These are phyloP conservation scores for Alligator mississippiensis DNA, from an alignment of 2,113 vertebrate genomes.

Conservation along the genomic window DNA sequence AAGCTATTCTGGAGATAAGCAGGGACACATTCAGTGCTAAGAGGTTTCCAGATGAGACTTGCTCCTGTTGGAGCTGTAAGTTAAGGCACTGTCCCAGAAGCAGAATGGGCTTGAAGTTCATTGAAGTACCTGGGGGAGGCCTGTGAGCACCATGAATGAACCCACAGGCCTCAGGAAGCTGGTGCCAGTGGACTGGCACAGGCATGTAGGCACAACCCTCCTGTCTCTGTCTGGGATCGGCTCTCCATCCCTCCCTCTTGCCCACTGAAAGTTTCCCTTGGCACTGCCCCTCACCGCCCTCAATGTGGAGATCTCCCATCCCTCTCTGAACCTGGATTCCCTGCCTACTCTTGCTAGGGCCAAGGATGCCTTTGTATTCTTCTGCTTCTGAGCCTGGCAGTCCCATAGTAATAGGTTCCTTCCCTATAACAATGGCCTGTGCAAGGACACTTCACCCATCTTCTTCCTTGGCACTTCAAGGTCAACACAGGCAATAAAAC, in stretches of 20 bases:
- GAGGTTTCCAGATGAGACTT: too few species aligned
- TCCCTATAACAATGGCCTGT: accelerated
- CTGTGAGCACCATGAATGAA: too few species aligned
- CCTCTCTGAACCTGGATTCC: too few species aligned
- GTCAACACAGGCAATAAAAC: background rate
- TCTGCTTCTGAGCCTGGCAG: background rate
- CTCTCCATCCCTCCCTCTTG: too few species aligned
- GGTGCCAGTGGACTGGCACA: accelerated
- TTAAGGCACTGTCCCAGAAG: too few species aligned
- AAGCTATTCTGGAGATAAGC: background rate
- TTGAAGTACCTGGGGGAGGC: too few species aligned
- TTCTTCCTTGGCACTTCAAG: background rate
- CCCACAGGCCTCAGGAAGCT: accelerated
- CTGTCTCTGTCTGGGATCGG: background rate
- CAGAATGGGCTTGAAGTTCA: too few species aligned
- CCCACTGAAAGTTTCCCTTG: too few species aligned
- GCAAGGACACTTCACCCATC: background rate
- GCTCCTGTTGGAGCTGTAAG: too few species aligned
- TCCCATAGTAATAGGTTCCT: background rate
- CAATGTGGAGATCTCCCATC: too few species aligned
- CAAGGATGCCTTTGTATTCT: background rate
- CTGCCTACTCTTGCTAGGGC: background rate
- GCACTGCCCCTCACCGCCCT: too few species aligned
- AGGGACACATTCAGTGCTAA: background rate
- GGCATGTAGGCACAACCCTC: background rate